A percentile compares a stretch with the other conserved stretches of the same genome.
Conservation (phyloP, 1,140 invertebrate species). For the Oedothorax gibbosus region DNA sequence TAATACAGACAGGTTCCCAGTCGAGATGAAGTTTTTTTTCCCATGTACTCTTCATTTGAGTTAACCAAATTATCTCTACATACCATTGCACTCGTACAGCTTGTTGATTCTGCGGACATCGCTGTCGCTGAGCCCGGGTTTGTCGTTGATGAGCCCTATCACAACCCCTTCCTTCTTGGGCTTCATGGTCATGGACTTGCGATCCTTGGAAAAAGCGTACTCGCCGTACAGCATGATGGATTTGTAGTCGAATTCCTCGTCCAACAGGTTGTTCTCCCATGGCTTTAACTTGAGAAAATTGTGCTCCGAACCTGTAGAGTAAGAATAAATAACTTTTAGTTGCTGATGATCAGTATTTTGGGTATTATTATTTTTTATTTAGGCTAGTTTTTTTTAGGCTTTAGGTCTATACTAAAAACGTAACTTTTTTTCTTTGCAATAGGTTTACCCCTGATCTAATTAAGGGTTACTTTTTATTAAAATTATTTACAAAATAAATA, state of each 20-base stretch:
- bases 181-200: conserved; percentile 52
- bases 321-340: neutral
- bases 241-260: conserved; percentile 61
- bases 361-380: too few relatives aligned
- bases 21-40: too few relatives aligned
- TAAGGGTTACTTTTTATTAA: too few relatives aligned
- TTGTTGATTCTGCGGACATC: conserved; percentile 59
- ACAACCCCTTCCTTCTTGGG: conserved; percentile 41
- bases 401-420: too few relatives aligned
- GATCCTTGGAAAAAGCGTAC: conserved; percentile 62
- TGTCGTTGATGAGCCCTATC: conserved; percentile 55
- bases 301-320: conserved; percentile 21
- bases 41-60: too few relatives aligned
- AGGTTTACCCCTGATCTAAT: too few relatives aligned
- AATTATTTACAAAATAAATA: too few relatives aligned
- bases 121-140: conserved; percentile 57
- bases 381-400: too few relatives aligned
- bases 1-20: too few relatives aligned
- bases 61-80: neutral
- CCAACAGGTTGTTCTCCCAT: conserved; percentile 52
- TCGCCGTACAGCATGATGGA: conserved; percentile 63
- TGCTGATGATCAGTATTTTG: too few relatives aligned
- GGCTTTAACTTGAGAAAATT: conserved; percentile 55
- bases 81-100: conserved; percentile 61
- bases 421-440: too few relatives aligned